phyloP scores from a whole-genome alignment of 2,888 invertebrate species.

The Epinotia demarniana region DNA sequence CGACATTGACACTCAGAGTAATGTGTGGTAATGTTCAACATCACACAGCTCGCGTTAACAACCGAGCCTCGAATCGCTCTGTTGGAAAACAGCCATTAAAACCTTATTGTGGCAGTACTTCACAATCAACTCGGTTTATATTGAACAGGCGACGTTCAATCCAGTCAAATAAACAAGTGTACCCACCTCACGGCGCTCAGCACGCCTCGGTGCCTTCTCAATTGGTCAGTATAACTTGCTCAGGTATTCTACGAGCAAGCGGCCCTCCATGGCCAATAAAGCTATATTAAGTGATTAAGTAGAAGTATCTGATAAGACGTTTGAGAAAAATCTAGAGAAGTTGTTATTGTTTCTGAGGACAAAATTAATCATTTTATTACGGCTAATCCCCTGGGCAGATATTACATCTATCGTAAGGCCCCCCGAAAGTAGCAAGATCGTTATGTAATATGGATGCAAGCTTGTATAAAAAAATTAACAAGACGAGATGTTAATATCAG shows the following conservation, averaged over 20 bases:
- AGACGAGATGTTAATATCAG: not conserved
- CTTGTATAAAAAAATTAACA: not conserved
- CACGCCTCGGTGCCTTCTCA: conserved; percentile 17
- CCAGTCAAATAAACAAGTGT: conserved; percentile 11
- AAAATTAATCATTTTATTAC: not conserved
- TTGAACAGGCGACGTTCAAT: conserved; percentile 19
- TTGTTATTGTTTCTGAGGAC: conserved; percentile 8
- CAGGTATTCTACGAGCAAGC: conserved; percentile 42
- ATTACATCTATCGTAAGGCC: not conserved
- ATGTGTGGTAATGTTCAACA: not conserved
- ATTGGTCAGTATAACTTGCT: conserved; percentile 32
- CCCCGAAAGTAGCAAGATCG: conserved; percentile 7
- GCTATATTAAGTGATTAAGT: conserved; percentile 38
- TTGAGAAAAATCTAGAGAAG: conserved; percentile 12
- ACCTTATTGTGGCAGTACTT: conserved; percentile 41
- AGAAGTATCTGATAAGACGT: conserved; percentile 23
- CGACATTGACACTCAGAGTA: not conserved
- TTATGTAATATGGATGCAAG: not conserved
- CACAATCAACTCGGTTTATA: conserved; percentile 41
- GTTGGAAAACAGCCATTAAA: conserved; percentile 37
- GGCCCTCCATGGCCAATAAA: conserved; percentile 42
- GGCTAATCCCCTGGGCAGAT: not conserved
- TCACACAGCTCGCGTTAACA: conserved; percentile 16
- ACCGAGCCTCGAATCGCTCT: conserved; percentile 17
- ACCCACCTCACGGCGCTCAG: not conserved